Evolutionary conservation across 2,797 vertebrate species (phyloP).

Genomic region (Smutsia temminckii): DNA sequence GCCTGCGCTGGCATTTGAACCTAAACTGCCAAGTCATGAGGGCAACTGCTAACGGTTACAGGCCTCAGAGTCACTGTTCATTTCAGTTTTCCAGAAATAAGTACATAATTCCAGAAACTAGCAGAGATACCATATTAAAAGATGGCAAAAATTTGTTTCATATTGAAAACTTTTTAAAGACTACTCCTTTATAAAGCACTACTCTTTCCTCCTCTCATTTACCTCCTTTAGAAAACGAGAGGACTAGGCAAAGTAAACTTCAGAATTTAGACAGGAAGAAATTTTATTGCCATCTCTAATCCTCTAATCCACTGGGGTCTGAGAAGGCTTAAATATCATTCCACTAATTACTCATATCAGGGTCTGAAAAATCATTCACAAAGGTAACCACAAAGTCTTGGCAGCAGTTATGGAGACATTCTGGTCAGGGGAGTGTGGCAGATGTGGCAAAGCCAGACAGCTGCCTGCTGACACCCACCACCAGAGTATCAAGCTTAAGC

Average conservation of each 20-base stretch:
- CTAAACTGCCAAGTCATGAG: slow-evolving; percentile 1
- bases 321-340: slow-evolving; percentile 21
- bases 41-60: not conserved
- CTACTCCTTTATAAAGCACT: not conserved
- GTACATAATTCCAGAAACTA: not conserved
- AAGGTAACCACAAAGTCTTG: slow-evolving; percentile 15
- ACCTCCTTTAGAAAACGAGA: slow-evolving; percentile 32
- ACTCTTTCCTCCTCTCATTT: not conserved
- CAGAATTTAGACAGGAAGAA: not conserved
- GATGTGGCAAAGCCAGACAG: not conserved
- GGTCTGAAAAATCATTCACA: slow-evolving; percentile 34
- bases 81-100: slow-evolving; percentile 55
- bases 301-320: not conserved
- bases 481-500: not conserved
- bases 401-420: not conserved
- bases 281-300: slow-evolving; percentile 26
- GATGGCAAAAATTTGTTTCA: not conserved
- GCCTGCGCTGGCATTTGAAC: not conserved
- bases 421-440: not conserved
- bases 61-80: not conserved
- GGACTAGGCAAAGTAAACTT: not conserved
- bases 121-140: not conserved
- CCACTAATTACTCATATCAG: slow-evolving; percentile 33
- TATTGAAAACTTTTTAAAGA: slow-evolving; percentile 3
- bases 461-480: not conserved